Evolutionary conservation across 2,888 invertebrate species (phyloP).

Genomic region (Amphimallon solstitiale): DNA sequence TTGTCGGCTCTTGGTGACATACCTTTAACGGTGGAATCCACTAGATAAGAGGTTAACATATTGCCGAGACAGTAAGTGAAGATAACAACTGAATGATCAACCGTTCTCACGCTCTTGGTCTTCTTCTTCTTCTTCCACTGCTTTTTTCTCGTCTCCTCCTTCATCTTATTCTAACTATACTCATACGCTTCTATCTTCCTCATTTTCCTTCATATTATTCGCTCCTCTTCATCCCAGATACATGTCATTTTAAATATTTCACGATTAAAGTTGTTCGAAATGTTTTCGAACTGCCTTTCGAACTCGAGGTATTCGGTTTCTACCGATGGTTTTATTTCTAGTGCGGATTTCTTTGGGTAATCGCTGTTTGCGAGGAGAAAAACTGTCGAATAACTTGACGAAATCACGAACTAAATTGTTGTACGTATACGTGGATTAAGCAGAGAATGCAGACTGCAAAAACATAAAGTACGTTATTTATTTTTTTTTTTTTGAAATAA

Average conservation of each 20-base stretch:
- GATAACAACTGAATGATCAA: conserved; percentile 58
- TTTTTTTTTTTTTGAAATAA: too few relatives aligned
- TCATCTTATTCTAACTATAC: too few relatives aligned
- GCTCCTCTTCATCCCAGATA: conserved; percentile 7
- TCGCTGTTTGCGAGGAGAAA: too few relatives aligned
- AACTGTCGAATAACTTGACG: too few relatives aligned
- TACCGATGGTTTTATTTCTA: background rate
- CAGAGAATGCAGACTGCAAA: too few relatives aligned
- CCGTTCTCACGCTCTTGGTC: conserved; percentile 57
- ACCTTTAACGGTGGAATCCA: conserved; percentile 60
- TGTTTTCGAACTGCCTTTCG: conserved; percentile 2
- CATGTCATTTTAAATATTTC: conserved; percentile 33
- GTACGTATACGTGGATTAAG: too few relatives aligned
- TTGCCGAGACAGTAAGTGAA: conserved; percentile 58
- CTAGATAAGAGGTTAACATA: conserved; percentile 63
- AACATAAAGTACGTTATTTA: too few relatives aligned
- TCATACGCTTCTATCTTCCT: conserved; percentile 1
- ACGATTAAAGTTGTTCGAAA: conserved; percentile 25
- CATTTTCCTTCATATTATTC: background rate
- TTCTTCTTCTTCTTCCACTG: conserved; percentile 26
- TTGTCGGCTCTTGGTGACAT: conserved; percentile 61
- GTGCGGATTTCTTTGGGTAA: too few relatives aligned
- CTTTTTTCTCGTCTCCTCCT: conserved; percentile 20
- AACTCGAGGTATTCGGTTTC: conserved; percentile 7
- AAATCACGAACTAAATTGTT: too few relatives aligned